Base-by-base conservation (phyloP, 2,888 invertebrate species). In the Polia nebulosa region DNA sequence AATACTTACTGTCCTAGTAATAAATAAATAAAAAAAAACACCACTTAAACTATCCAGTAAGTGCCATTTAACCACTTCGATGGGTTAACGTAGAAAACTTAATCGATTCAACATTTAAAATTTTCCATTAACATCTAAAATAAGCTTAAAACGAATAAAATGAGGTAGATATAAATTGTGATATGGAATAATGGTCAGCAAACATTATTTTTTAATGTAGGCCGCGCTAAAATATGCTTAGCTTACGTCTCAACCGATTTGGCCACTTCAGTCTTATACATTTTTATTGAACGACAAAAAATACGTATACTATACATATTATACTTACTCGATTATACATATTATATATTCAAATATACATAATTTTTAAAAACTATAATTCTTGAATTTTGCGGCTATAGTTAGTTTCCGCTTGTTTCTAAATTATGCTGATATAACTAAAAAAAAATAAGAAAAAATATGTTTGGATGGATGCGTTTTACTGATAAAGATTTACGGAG, bases 131-230 rank as follows among this genome's bases (percentile, higher is more conserved):
- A 91, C 86, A 90, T 89, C 91, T 93, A 93, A 92, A 93, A 88
- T 88, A 92, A 93, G 83, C 94, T 93, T 94, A 93, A 88, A 91
- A 92, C 91, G 90, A 92, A 92, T 90, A 92, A 94, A 94, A 94
- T 95, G 95, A 95, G 95, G 95, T 95, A 95, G 95, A 94, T 95
- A 91, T 80, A 88, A 85, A 94, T 95, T 95, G 95, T 95, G 95
- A 95, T 95, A 95, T 95, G 95, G 92, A 93, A 90, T 92, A 89
- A 89, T 80, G 81, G 89, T 85, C 85, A 88, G 86, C 88, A 77
- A 86, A 89, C 88, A 83, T 78, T 62, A 55, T 52, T 29, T 59
- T 47, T 68, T 59, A 78, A 80, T 66, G 80, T 64, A 41, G n/a
- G 53, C 72, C 66, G 69, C 36, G 65, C 56, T 66, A 41, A 74